Base-by-base conservation (phyloP, 1,140 invertebrate species). In the Drosophila sp. region DNA sequence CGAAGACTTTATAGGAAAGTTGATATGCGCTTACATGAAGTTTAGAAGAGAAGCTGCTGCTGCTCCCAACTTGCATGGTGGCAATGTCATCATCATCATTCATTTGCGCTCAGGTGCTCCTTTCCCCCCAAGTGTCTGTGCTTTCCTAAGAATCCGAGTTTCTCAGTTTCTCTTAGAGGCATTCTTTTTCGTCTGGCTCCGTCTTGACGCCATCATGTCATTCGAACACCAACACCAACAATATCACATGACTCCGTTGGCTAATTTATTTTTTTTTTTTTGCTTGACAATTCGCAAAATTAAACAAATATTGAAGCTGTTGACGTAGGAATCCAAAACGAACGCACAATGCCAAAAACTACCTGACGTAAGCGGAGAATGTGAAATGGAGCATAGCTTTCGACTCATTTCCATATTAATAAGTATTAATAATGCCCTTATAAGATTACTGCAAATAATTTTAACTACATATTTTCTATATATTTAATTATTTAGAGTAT, bases 11-110 rank as follows among this genome's bases (percentile, higher is more conserved):
- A 35, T 33, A 33, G 8, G 1, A 2, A 38, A 38, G 10, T 38
- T 38, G 7, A 38, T 38, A 10, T 1, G 11, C 10, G 11, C 35
- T 38, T 38, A 38, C 35, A 10, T 38, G 10, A 61, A 32, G 60
- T 64, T 57, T 50, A 33, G 17, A 78, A 50, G 66, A 29, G 57
- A 8, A 29, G 30, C 29, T 41, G 29, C 30, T 69, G n/a, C n/a
- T n/a, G n/a, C n/a, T n/a, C n/a, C 32, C 60, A 0, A 17, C 17
- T 38, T n/a, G 35, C 10, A 58, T 70, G 73, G 57, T 63, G 72
- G 66, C 74, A 70, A 76, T 72, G 82, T 71, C 84, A 83, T 69
- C 72, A 86, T 86, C 76, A 86, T 86, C 76, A 87, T 89, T 87
- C 83, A 87, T 87, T 87, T 89, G 83, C 76, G 76, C 83, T 79